These are phyloP conservation scores for Gandaritis pyraliata DNA, from an alignment of 2,888 invertebrate species.

Conservation along the genomic window DNA sequence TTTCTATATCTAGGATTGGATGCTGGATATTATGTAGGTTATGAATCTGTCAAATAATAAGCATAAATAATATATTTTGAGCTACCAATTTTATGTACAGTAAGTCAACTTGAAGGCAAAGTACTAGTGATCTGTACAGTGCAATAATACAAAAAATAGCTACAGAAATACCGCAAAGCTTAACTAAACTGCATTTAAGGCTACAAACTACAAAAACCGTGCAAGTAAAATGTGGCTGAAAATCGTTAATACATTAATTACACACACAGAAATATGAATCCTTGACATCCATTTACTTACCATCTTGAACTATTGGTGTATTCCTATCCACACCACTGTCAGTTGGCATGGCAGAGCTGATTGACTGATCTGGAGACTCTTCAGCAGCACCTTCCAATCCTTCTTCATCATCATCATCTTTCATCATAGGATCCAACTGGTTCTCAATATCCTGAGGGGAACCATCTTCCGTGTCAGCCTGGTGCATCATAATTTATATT, in stretches of 20 bases:
- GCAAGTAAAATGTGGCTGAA: conserved; percentile 1
- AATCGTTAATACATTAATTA: conserved; percentile 12
- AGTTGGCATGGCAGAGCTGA: conserved; percentile 78
- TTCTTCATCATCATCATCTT: conserved; percentile 65
- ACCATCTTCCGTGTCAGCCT: conserved; percentile 70
- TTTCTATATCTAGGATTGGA: too few relatives aligned
- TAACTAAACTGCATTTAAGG: conserved; percentile 4
- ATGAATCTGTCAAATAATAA: too few relatives aligned
- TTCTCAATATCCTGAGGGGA: conserved; percentile 74
- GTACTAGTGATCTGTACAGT: not conserved
- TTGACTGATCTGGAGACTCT: conserved; percentile 80
- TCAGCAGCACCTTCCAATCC: conserved; percentile 65
- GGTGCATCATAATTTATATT: conserved; percentile 26
- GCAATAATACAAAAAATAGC: conserved; percentile 8
- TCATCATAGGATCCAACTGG: conserved; percentile 66
- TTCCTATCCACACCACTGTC: conserved; percentile 72
- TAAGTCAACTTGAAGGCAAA: too few relatives aligned
- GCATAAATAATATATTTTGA: too few relatives aligned
- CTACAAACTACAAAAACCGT: conserved; percentile 15
- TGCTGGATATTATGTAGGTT: too few relatives aligned
- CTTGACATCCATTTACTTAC: conserved; percentile 48
- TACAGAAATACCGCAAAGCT: conserved; percentile 10
- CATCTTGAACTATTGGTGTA: conserved; percentile 73
- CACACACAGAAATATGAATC: not conserved
- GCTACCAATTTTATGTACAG: too few relatives aligned